These are phyloP conservation scores for Ormyrus labotus DNA, from an alignment of 2,888 invertebrate species.

Conservation along the genomic window DNA sequence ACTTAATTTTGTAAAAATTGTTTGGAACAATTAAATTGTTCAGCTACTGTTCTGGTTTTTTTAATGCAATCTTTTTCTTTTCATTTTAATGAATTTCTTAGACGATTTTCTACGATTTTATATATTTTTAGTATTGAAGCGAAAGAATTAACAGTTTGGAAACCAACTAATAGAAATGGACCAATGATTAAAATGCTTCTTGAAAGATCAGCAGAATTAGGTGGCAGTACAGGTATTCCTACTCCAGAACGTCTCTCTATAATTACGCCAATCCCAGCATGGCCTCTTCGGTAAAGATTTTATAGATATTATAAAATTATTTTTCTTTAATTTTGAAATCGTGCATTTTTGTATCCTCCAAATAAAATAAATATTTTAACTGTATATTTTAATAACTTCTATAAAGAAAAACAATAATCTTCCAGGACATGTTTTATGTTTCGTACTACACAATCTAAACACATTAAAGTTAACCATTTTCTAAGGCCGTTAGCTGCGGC, in stretches of 20 bases:
- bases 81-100: too few species aligned
- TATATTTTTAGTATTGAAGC: slow-evolving; percentile 55
- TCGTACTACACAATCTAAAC: slow-evolving; percentile 61
- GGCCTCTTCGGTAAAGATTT: slow-evolving; percentile 59
- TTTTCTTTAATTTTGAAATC: background rate
- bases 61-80: too few species aligned
- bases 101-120: too few species aligned
- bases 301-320: too few species aligned
- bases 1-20: too few species aligned
- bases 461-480: slow-evolving; percentile 61
- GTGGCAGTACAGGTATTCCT: slow-evolving; percentile 58
- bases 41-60: too few species aligned
- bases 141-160: slow-evolving; percentile 57
- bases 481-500: slow-evolving; percentile 61
- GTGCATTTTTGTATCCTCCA: background rate
- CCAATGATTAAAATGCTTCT: slow-evolving; percentile 58
- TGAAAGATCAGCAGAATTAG: slow-evolving; percentile 55
- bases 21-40: too few species aligned
- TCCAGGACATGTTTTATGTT: slow-evolving; percentile 66
- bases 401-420: too few species aligned
- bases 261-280: slow-evolving; percentile 53
- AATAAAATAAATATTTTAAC: background rate
- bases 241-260: slow-evolving; percentile 50
- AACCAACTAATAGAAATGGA: slow-evolving; percentile 57
- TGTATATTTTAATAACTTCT: too few species aligned